Base-by-base conservation (phyloP, 2,888 invertebrate genomes). In the Syrphus vitripennis region DNA sequence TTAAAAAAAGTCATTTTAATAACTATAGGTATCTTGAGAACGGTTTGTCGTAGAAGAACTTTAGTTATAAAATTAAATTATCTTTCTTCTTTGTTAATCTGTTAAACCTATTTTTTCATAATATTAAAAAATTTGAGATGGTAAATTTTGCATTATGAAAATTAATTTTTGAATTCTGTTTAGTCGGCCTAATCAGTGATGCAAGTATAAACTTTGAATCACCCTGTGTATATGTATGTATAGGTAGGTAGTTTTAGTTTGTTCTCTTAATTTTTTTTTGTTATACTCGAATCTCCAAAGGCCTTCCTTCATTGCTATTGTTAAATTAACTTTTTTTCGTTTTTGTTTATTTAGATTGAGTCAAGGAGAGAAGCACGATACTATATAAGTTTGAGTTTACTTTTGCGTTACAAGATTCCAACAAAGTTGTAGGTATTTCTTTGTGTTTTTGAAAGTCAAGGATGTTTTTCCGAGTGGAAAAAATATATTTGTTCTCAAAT, bases 401-500 rank as follows among this genome's bases (percentile, higher is more conserved):
- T 71, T 59, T 53, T 26, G 24, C 48, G 37, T 26, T 53, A 31
- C 19, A 6, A 34, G 10, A 29, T 21, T 12, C 14, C 34, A 59
- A 21, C 6, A n/a, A 37, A 34, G 24, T 50, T 40, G 14, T 45
- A n/a, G n/a, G n/a, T n/a, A 45, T 45, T 65, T 42, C 74, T 83
- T 74, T 78, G 74, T 70, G 29, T 65, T 65, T 50, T 37, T 59
- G 74, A 74, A 83, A 83, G 83, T 75, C 83, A 83, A 78, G 83
- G 83, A 69, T 57, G 55, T 53, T 42, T 40, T 45, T 24, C 57
- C 55, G 74, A 69, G 61, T 74, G 59, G 31, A 37, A 72, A 63
- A n/a, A n/a, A n/a, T n/a, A n/a, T 29, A 50, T 76, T 42, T 29
- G 14, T 76, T 65, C 19, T 40, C 34, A 42, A 63, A 61, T 63